Evolutionary conservation across 2,797 vertebrate genomes (phyloP).

Genomic region (Muraenolepis orangiensis): DNA sequence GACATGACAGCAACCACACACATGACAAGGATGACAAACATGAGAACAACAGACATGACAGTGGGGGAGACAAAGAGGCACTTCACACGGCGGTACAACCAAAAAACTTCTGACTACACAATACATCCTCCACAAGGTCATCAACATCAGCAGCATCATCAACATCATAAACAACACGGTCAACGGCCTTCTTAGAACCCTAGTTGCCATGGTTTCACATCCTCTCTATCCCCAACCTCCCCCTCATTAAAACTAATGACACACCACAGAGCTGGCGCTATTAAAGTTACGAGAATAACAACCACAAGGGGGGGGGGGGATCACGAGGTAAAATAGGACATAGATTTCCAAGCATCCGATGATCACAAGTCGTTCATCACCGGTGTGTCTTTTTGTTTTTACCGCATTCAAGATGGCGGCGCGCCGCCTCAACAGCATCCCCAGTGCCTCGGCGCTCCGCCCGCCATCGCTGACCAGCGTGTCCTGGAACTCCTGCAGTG

Average conservation of each 20-base stretch:
- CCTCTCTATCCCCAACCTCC: neutral
- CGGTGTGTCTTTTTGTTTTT: too few relatives aligned
- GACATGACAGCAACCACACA: too few relatives aligned
- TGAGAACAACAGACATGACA: neutral
- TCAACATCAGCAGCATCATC: neutral
- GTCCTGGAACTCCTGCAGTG: constrained; percentile 67
- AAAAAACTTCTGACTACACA: too few relatives aligned
- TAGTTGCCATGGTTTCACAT: neutral
- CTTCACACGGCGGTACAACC: neutral
- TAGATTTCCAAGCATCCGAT: neutral
- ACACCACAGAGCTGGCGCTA: neutral
- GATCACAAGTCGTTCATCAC: too few relatives aligned
- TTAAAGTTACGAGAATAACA: neutral
- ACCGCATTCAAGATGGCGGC: constrained; percentile 69
- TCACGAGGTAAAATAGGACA: neutral
- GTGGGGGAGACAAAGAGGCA: neutral
- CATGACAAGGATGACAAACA: neutral
- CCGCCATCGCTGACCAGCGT: constrained; percentile 51
- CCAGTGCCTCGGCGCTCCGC: constrained; percentile 50
- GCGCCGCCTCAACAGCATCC: constrained; percentile 62
- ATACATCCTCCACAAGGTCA: neutral
- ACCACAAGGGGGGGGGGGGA: neutral
- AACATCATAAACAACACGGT: neutral
- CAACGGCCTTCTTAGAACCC: neutral
- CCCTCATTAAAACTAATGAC: neutral